A percentile compares a stretch with the other conserved stretches of the same genome.
These are phyloP conservation scores for Chrysolina americana DNA, from an alignment of 2,888 invertebrate genomes.

Conservation along the genomic window DNA sequence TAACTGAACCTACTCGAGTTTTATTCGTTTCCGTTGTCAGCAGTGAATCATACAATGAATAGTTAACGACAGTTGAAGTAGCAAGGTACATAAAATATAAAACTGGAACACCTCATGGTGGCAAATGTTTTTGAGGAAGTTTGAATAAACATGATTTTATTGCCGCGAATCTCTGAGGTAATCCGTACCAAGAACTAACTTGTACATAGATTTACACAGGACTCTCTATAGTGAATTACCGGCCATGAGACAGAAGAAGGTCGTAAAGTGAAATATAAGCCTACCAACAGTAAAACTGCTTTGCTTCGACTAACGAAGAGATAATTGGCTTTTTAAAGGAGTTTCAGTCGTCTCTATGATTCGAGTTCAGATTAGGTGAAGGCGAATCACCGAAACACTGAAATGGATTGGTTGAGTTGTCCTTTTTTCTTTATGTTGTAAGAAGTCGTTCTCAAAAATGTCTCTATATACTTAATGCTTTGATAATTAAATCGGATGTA, in stretches of 20 bases:
- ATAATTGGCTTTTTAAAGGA: conserved; percentile 15
- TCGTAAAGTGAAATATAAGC: conserved; percentile 18
- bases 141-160: conserved; percentile 13
- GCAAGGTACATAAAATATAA: not conserved
- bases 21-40: not conserved
- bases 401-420: not conserved
- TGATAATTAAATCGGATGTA: too few species aligned
- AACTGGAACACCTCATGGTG: conserved; percentile 6
- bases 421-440: not conserved
- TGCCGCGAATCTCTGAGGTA: conserved; percentile 10
- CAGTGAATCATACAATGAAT: conserved; percentile 13
- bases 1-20: not conserved
- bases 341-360: not conserved
- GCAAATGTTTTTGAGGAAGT: not conserved
- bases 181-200: conserved; percentile 19
- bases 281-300: conserved; percentile 21
- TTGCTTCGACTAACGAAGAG: conserved; percentile 15
- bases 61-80: conserved; percentile 1
- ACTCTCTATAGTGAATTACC: conserved; percentile 19
- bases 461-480: too few species aligned
- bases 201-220: conserved; percentile 20
- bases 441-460: too few species aligned
- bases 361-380: conserved; percentile 1
- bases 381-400: not conserved
- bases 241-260: conserved; percentile 11